Conservation (phyloP, 1,140 invertebrate genomes). For the Euschistus heros region DNA sequence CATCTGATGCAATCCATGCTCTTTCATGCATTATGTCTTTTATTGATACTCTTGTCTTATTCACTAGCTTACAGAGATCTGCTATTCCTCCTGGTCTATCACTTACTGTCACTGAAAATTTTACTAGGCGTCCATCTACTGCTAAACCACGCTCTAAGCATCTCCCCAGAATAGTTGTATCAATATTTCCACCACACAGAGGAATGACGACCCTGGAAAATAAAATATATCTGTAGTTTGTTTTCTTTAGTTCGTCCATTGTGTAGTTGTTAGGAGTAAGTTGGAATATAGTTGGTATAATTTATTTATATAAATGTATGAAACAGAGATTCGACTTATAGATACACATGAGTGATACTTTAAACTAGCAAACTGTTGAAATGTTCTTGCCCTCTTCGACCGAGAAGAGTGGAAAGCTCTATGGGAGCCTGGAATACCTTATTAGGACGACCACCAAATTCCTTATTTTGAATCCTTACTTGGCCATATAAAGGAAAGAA, state of each 20-base stretch:
- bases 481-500: too few relatives aligned
- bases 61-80: conserved; percentile 66
- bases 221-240: neutral
- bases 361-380: too few relatives aligned
- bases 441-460: too few relatives aligned
- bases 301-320: neutral
- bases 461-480: too few relatives aligned
- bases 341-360: too few relatives aligned
- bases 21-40: conserved; percentile 91
- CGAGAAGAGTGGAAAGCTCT: too few relatives aligned
- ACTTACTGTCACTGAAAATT: conserved; percentile 75
- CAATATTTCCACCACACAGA: conserved; percentile 86
- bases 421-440: too few relatives aligned
- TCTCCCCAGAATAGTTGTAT: conserved; percentile 78
- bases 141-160: conserved; percentile 82
- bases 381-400: too few relatives aligned
- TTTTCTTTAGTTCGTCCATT: neutral
- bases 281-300: too few relatives aligned
- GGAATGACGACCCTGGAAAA: conserved; percentile 63
- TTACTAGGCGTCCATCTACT: conserved; percentile 73
- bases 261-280: neutral
- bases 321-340: too few relatives aligned
- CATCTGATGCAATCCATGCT: conserved; percentile 79
- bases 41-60: conserved; percentile 71
- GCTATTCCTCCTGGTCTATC: conserved; percentile 81